These are phyloP conservation scores for Pachyuromys duprasi DNA, from an alignment of 2,797 vertebrate genomes.

Conservation along the genomic window DNA sequence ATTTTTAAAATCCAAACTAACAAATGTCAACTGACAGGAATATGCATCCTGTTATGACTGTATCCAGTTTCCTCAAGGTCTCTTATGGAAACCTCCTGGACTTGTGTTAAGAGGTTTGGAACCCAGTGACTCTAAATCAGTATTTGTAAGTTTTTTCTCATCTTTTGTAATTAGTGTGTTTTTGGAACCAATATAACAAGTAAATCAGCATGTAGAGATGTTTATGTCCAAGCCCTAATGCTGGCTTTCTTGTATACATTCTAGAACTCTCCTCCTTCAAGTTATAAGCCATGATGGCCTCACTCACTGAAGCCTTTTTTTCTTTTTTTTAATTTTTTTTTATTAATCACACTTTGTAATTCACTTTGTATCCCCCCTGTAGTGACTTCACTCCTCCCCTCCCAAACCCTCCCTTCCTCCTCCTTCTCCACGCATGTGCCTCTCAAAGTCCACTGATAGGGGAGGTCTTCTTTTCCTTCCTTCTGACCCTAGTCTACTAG, in stretches of 20 bases:
- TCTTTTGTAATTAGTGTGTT: conserved; percentile 55
- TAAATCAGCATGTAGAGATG: conserved; percentile 64
- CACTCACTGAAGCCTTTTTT: conserved; percentile 66
- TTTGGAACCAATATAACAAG: conserved; percentile 65
- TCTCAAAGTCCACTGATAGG: too few species aligned
- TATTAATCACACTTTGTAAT: too few species aligned
- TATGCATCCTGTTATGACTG: neutral
- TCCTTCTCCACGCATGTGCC: too few species aligned
- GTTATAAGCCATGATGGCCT: conserved; percentile 63
- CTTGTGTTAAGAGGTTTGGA: conserved; percentile 35
- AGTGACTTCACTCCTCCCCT: too few species aligned
- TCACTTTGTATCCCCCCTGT: too few species aligned
- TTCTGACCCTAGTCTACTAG: too few species aligned
- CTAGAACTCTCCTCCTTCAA: conserved; percentile 45
- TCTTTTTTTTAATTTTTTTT: too few species aligned
- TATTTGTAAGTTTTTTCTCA: conserved; percentile 5
- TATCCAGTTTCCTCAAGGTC: neutral
- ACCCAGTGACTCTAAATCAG: neutral
- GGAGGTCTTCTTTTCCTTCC: too few species aligned
- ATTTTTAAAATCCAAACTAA: conserved; percentile 21
- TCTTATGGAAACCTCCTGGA: conserved; percentile 3
- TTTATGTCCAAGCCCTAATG: neutral
- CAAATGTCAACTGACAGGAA: neutral
- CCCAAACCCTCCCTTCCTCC: too few species aligned
- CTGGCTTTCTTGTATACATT: conserved; percentile 18